These are phyloP conservation scores for Epinephelus cyanopodus DNA, from an alignment of 2,113 vertebrate genomes.

Conservation along the genomic window DNA sequence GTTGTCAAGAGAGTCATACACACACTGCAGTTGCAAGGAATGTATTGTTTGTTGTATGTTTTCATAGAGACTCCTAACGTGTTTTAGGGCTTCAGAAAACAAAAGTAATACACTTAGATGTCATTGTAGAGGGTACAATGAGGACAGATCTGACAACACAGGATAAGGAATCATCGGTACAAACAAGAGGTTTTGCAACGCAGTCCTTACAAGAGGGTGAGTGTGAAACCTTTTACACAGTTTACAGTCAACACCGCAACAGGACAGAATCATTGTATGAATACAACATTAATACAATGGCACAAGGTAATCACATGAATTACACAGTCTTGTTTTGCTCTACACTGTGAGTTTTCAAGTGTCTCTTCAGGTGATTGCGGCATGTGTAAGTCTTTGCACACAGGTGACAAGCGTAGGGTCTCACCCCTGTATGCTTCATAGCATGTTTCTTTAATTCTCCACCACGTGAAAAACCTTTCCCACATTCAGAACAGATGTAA, in stretches of 20 bases:
- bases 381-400: constrained; percentile 66
- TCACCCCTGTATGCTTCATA: constrained; percentile 59
- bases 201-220: neutral
- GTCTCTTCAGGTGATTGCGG: constrained; percentile 67
- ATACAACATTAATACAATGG: constrained; percentile 5
- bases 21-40: no score
- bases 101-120: no score
- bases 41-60: no score
- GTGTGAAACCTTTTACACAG: neutral
- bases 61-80: no score
- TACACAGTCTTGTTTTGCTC: neutral
- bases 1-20: no score
- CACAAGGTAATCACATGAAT: neutral
- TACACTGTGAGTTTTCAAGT: constrained; percentile 60
- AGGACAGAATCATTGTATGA: neutral
- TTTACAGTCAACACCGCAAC: neutral
- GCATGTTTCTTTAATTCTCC: constrained; percentile 60
- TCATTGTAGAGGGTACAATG: neutral
- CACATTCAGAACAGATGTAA: constrained; percentile 61
- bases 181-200: neutral
- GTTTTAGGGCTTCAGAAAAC: no score
- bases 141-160: neutral
- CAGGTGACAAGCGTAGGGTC: constrained; percentile 61
- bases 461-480: constrained; percentile 58
- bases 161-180: neutral